Base-by-base conservation (phyloP, 2,888 invertebrate species). In the Resseliella maxima region DNA sequence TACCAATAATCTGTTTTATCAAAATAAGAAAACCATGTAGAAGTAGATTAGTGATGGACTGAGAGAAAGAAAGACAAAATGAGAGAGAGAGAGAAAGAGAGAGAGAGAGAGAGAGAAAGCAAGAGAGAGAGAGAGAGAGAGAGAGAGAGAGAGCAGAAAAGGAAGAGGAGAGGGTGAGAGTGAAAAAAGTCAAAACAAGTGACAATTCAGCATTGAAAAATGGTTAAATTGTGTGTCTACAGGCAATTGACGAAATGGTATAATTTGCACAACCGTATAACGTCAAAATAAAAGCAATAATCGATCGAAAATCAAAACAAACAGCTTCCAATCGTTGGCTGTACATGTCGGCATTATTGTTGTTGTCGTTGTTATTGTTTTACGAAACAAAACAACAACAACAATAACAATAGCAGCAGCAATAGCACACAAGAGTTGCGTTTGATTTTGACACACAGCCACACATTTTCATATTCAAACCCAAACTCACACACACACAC, bases 1-100 rank as follows among this genome's bases (percentile, higher is more conserved):
- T n/a, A n/a, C 15, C 35, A n/a, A 35, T 72, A 31, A 35, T 72
- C 18, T 64, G 27, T 24, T 64, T n/a, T 24, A 35, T 72, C 31
- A 72, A 72, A 72, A 35, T 36, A 72, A 72, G 59, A 59, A 59
- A n/a, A n/a, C n/a, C n/a, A n/a, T n/a, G n/a, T n/a, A n/a, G n/a
- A n/a, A n/a, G n/a, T n/a, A n/a, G n/a, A n/a, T n/a, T n/a, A n/a
- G n/a, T n/a, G n/a, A n/a, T n/a, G n/a, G n/a, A n/a, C n/a, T n/a
- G n/a, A n/a, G n/a, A n/a, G n/a, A n/a, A n/a, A n/a, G n/a, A n/a
- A n/a, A n/a, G n/a, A n/a, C n/a, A n/a, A n/a, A n/a, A n/a, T n/a
- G n/a, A n/a, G n/a, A n/a, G n/a, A n/a, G n/a, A n/a, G n/a, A n/a
- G n/a, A n/a, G n/a, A n/a, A n/a, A n/a, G n/a, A n/a, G n/a, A n/a